A percentile compares a stretch with the other conserved stretches of the same genome.
Evolutionary conservation across 2,888 invertebrate species (phyloP).

Genomic region (Myopa tessellatipennis): DNA sequence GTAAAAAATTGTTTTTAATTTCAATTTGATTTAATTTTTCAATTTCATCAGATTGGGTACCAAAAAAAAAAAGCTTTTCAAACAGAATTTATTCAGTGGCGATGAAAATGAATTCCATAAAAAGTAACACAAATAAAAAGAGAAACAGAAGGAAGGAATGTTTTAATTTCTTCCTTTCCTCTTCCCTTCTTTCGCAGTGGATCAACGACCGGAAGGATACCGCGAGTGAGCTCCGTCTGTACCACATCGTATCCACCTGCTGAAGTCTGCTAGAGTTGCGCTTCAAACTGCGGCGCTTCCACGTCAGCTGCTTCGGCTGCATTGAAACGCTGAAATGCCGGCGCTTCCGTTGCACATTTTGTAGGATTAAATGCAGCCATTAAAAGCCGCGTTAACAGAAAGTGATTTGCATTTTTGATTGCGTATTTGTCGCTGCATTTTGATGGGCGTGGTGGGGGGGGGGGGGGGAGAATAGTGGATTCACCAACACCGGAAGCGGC

Average conservation of each 20-base stretch:
- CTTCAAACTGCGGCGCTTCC: background rate
- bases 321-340: background rate
- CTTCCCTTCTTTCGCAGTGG: no score
- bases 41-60: no score
- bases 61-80: no score
- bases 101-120: no score
- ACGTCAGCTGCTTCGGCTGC: background rate
- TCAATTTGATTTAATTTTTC: no score
- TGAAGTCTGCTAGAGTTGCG: background rate
- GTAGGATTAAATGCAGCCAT: conserved; percentile 11
- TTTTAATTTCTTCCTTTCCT: no score
- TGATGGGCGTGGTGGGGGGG: background rate
- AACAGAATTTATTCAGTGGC: no score
- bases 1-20: no score
- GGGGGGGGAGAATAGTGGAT: background rate
- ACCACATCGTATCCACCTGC: background rate
- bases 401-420: conserved; percentile 36
- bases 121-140: no score
- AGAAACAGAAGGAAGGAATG: no score
- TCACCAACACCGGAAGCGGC: background rate
- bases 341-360: background rate
- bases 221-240: no score
- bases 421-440: conserved; percentile 22
- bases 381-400: conserved; percentile 18
- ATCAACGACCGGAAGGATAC: no score